phyloP scores from a whole-genome alignment of 2,888 invertebrate genomes.

The Netelia melanura region DNA sequence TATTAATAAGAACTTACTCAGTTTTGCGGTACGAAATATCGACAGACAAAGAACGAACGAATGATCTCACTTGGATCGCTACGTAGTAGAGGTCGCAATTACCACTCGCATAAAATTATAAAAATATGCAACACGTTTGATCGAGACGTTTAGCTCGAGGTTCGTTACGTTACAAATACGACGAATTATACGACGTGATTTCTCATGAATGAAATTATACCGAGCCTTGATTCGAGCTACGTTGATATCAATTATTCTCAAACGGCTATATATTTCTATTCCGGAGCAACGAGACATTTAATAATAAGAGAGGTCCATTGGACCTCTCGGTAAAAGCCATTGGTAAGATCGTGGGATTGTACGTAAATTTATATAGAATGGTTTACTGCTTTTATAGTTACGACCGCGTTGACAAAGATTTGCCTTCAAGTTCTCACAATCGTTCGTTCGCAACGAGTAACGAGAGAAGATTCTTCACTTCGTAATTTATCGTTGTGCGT shows the following conservation, averaged over 20 bases:
- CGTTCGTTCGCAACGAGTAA: neutral
- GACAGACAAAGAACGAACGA: no score
- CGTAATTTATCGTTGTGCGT: neutral
- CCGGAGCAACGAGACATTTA: constrained; percentile 15
- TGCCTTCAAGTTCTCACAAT: constrained; percentile 8
- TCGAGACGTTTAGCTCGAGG: constrained; percentile 42
- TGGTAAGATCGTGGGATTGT: neutral
- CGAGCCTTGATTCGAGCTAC: constrained; percentile 17
- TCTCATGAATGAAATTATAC: constrained; percentile 58
- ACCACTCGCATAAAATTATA: constrained; percentile 8
- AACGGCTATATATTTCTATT: constrained; percentile 25
- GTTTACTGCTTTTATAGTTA: constrained; percentile 28
- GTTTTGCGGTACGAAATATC: no score
- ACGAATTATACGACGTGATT: constrained; percentile 45
- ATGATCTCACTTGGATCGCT: no score
- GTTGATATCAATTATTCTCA: constrained; percentile 51
- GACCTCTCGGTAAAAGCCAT: neutral
- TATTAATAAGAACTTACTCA: no score
- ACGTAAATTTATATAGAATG: constrained; percentile 4
- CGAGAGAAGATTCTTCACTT: neutral
- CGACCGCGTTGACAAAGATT: constrained; percentile 22
- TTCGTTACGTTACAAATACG: constrained; percentile 27
- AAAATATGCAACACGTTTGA: constrained; percentile 35
- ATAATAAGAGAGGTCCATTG: neutral
- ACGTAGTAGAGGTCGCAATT: neutral